phyloP scores from a whole-genome alignment of 2,113 vertebrate genomes.

The Lagenorhynchus albirostris region DNA sequence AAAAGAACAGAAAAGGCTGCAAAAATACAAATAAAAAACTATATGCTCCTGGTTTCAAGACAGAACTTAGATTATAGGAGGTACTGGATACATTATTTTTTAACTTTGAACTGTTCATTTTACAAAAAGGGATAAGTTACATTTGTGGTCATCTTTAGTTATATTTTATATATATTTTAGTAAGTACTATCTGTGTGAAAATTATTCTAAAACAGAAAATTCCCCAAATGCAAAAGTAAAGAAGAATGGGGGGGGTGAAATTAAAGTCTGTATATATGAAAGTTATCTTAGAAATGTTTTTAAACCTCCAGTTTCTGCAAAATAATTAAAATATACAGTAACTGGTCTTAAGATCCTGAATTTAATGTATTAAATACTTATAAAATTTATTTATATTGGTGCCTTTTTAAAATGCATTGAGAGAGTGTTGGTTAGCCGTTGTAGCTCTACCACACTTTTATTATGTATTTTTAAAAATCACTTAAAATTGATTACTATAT shows the following conservation, averaged over 20 bases:
- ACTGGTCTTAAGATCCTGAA: constrained; percentile 71
- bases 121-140: neutral
- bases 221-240: constrained; percentile 31
- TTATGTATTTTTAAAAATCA: constrained; percentile 72
- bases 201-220: constrained; percentile 29
- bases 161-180: constrained; percentile 51
- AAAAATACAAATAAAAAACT: constrained; percentile 27
- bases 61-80: constrained; percentile 21
- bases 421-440: constrained; percentile 53
- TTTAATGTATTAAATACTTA: constrained; percentile 74
- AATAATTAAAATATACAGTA: constrained; percentile 67
- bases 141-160: constrained; percentile 18
- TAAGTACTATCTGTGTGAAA: neutral
- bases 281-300: constrained; percentile 61
- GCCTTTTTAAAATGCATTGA: constrained; percentile 83
- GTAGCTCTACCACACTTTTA: constrained; percentile 61
- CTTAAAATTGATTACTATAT: constrained; percentile 51
- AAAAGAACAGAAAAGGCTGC: neutral
- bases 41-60: constrained; percentile 34
- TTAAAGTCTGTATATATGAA: constrained; percentile 53
- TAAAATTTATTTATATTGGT: constrained; percentile 77
- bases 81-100: neutral
- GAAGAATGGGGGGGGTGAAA: neutral
- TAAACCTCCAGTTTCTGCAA: constrained; percentile 71
- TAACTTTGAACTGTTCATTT: neutral